Conservation (phyloP, 2,888 invertebrate species). For the Pyrocoelia pectoralis region DNA sequence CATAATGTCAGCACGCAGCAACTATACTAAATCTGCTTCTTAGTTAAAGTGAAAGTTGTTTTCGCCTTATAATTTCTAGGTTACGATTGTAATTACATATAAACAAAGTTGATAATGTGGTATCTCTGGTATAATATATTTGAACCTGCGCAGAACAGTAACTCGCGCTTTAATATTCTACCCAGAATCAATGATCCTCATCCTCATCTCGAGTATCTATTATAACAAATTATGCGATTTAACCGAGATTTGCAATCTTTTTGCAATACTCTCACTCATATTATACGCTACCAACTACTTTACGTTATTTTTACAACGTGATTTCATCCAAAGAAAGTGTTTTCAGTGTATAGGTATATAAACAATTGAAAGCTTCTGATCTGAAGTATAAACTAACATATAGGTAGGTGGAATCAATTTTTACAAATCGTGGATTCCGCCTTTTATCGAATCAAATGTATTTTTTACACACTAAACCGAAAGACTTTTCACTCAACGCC, state of each 20-base stretch:
- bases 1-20: neutral
- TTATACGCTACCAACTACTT: neutral
- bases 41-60: conserved; percentile 42
- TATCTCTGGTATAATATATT: conserved; percentile 40
- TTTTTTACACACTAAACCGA: no score
- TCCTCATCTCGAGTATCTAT: conserved; percentile 38
- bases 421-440: no score
- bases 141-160: conserved; percentile 37
- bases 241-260: conserved; percentile 14
- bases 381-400: no score
- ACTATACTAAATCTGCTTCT: conserved; percentile 7
- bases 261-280: neutral
- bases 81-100: conserved; percentile 26
- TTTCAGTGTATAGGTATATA: no score
- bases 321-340: no score
- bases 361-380: no score
- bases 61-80: conserved; percentile 17
- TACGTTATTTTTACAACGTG: neutral
- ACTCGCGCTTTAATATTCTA: conserved; percentile 32
- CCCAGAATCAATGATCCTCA: conserved; percentile 42
- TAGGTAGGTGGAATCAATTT: no score
- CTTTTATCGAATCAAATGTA: no score
- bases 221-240: conserved; percentile 37
- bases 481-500: no score
- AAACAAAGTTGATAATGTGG: conserved; percentile 37